Base-by-base conservation (phyloP, 2,888 invertebrate genomes). In the Chymomyza procnemis region DNA sequence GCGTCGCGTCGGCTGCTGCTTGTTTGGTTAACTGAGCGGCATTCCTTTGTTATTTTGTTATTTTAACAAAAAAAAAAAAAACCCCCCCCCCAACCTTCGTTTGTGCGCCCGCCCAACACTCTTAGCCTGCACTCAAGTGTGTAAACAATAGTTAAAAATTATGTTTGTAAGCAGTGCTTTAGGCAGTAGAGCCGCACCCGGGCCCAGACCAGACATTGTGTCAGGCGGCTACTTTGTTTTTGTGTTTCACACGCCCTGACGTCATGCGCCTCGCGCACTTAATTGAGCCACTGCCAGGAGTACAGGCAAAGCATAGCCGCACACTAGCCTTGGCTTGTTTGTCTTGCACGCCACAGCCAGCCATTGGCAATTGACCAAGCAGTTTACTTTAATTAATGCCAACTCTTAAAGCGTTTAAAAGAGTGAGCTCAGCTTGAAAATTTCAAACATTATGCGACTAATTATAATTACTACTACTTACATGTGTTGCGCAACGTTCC, bases 61-160 rank as follows among this genome's bases (percentile, higher is more conserved):
- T 71, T 60, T 4, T 47, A n/a, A 47, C 56, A n/a, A 16, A 14
- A 16, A n/a, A n/a, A n/a, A n/a, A n/a, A n/a, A n/a, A n/a, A n/a
- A n/a, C n/a, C 48, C 50, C 64, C 47, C 30, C 5, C 6, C 18
- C 59, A 48, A 5, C 1, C 5, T 4, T 26, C 22, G n/a, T n/a
- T n/a, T n/a, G n/a, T n/a, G n/a, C 21, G 18, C 22, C 8, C 26
- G 18, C 41, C 16, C 69, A 19, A 1, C 18, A 57, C 62, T 52
- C 54, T 54, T 22, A 47, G 30, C 61, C 47, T 61, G 68, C 18
- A 66, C 71, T 67, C 59, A 75, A 77, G 80, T 85, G 84, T 74
- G 84, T 80, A 85, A 87, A 85, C 84, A 87, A 84, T 81, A 87
- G 84, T 86, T 84, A 81, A 85, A 85, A 87, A 88, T 85, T 86